Base-by-base conservation (phyloP, 2,797 vertebrate genomes). In the Diplodus puntazzo region DNA sequence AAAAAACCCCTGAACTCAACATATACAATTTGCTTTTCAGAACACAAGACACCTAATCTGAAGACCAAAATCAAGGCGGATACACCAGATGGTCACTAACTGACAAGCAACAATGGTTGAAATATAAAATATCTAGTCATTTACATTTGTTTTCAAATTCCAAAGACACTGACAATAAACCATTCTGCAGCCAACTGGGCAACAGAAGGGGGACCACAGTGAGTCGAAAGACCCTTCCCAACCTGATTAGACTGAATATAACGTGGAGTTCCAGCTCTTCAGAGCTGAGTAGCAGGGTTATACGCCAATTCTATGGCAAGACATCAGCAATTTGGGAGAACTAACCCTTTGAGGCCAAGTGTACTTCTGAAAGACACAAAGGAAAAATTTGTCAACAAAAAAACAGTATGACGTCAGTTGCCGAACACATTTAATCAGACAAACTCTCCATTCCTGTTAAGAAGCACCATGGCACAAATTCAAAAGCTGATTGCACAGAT, bases 401-500 rank as follows among this genome's bases (percentile, higher is more conserved):
- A 39, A 39, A 39, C 25, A 48, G 13, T 17, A 8, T 18, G 25
- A 75, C 68, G 4, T 49, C 50, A 27, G 49, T 59, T 39, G 39
- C 60, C 11, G 2, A 59, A 69, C 50, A 52, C 23, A 50, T 17
- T 53, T 34, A 72, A 23, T 50, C 20, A n/a, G 53, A 67, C 61
- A 69, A 48, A 55, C 52, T 65, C 25, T 59, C 45, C 9, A 4
- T 52, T 50, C 45, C 46, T 43, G 8, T 42, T 30, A n/a, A 21
- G 45, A 70, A 52, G 42, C 52, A 49, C 54, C 62, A 25, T 27
- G 16, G 59, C 18, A 75, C 42, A 20, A n/a, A 65, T 50, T 52
- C 20, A 25, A 8, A 34, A 20, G 64, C 16, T 14, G 55, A 83
- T 75, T 75, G 79, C 80, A 80, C 82, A 61, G 67, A 75, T 57